Conservation (phyloP, 2,797 vertebrate genomes). For the Menidia menidia region DNA sequence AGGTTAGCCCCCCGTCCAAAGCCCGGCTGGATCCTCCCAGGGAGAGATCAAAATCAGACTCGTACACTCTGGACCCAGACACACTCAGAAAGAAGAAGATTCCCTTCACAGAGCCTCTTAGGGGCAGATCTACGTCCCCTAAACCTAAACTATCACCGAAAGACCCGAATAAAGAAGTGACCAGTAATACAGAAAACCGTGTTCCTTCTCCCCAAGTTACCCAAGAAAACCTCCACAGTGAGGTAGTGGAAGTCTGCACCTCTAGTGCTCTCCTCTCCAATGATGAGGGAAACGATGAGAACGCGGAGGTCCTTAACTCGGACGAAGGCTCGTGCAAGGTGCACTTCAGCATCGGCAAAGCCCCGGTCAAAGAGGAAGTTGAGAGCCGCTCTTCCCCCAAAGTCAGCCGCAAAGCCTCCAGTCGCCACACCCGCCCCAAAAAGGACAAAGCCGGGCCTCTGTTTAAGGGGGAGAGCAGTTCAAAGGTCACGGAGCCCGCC, state of each 20-base stretch:
- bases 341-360: constrained; percentile 99
- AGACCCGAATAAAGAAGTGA: constrained; percentile 84
- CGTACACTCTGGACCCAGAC: constrained; percentile 96
- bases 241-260: constrained; percentile 97
- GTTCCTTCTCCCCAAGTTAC: constrained; percentile 96
- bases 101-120: constrained; percentile 92
- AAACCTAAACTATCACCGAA: constrained; percentile 92
- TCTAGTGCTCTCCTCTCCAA: constrained; percentile 93
- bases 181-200: constrained; percentile 88
- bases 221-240: constrained; percentile 97
- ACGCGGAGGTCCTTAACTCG: constrained; percentile 81
- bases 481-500: constrained; percentile 88
- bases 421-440: constrained; percentile 93
- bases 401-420: constrained; percentile 93
- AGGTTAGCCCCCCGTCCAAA: constrained; percentile 90
- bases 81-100: constrained; percentile 96
- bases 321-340: constrained; percentile 94
- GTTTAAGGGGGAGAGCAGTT: constrained; percentile 90
- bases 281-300: constrained; percentile 91
- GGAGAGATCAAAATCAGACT: constrained; percentile 98
- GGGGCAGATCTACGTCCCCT: constrained; percentile 95
- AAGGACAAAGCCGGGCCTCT: constrained; percentile 96
- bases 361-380: constrained; percentile 93
- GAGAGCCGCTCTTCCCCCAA: constrained; percentile 97
- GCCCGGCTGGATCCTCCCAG: constrained; percentile 93